phyloP scores from a whole-genome alignment of 2,113 vertebrate species.

The Bufo gargarizans region DNA sequence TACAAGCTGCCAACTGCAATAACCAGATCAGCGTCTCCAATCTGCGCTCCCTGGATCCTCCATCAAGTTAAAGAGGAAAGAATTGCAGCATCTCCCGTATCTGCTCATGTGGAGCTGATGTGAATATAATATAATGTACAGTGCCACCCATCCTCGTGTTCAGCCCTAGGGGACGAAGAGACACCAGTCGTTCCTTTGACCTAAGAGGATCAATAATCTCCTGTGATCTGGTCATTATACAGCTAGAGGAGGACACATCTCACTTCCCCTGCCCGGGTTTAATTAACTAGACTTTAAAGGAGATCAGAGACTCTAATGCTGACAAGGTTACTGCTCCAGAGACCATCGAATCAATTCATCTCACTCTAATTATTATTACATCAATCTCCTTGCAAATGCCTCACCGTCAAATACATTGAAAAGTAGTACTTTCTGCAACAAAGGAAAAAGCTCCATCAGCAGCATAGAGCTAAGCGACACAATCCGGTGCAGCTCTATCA shows the following conservation, averaged over 20 bases:
- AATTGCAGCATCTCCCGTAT: no score
- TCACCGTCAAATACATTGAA: no score
- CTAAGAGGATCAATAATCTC: not conserved
- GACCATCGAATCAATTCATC: not conserved
- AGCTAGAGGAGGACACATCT: not conserved
- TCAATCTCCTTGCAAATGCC: not conserved
- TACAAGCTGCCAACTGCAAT: slow-evolving; percentile 50
- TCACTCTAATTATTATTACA: slow-evolving; percentile 18
- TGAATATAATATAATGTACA: no score
- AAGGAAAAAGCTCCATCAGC: no score
- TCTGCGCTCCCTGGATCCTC: not conserved
- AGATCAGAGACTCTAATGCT: not conserved
- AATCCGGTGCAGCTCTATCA: no score
- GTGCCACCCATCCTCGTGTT: not conserved
- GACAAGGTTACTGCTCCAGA: not conserved
- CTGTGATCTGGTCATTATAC: not conserved
- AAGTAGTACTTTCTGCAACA: no score
- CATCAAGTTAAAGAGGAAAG: not conserved
- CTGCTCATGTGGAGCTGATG: no score
- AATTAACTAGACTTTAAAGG: not conserved
- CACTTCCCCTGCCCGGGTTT: not conserved
- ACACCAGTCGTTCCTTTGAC: not conserved
- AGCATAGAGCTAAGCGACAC: no score
- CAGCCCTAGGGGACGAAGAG: not conserved
- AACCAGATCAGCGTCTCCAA: slow-evolving; percentile 28